A percentile compares a stretch with the other conserved stretches of the same genome.
These are phyloP conservation scores for Scytalopus superciliaris DNA, from an alignment of 2,113 vertebrate species.

Conservation along the genomic window DNA sequence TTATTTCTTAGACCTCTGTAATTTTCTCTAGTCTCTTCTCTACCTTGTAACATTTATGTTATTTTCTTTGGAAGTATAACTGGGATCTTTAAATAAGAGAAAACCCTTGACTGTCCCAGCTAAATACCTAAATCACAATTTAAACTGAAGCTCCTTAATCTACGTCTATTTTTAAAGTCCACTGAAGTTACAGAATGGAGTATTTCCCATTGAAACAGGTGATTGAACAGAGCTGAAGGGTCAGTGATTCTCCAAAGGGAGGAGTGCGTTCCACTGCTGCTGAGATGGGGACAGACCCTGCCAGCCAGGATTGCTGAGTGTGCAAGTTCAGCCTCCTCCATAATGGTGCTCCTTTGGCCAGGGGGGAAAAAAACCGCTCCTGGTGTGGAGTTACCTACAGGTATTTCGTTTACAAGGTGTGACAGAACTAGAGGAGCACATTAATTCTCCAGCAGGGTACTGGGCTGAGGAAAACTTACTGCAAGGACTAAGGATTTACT, in stretches of 20 bases:
- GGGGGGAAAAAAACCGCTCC: neutral
- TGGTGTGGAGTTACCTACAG: too few relatives aligned
- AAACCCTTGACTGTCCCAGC: neutral
- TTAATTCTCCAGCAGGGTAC: too few relatives aligned
- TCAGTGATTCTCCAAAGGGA: neutral
- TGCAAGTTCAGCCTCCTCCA: neutral
- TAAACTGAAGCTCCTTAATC: neutral
- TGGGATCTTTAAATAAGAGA: neutral
- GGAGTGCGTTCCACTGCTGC: neutral
- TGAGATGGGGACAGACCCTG: neutral
- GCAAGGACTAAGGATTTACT: too few relatives aligned
- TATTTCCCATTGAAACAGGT: neutral
- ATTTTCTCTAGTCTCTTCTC: neutral
- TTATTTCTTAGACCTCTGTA: neutral
- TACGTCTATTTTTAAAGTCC: neutral
- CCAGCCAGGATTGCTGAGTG: too few relatives aligned
- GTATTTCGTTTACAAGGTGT: too few relatives aligned
- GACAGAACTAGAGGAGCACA: too few relatives aligned
- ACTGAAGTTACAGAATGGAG: neutral
- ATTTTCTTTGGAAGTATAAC: neutral
- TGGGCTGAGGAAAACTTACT: too few relatives aligned
- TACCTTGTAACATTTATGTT: neutral
- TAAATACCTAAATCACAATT: neutral
- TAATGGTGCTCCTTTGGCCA: neutral
- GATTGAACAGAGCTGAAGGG: neutral